Percentiles rank a stretch among this genome's conserved stretches.
Conservation (phyloP, 1,140 invertebrate species). For the Dufourea novaeangliae region DNA sequence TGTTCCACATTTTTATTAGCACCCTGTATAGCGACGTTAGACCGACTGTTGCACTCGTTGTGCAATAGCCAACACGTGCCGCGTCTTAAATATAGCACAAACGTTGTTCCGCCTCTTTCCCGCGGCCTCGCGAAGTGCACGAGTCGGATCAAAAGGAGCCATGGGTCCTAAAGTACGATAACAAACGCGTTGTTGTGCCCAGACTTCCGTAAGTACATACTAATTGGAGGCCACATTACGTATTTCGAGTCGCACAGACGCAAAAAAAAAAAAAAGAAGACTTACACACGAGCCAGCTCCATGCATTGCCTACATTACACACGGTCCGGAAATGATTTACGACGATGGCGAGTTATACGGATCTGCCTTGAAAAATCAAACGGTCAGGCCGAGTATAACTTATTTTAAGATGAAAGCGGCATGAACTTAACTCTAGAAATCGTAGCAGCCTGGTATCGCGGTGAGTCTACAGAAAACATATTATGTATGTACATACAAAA, state of each 20-base stretch:
- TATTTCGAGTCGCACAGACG: neutral
- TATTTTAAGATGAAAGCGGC: too few species aligned
- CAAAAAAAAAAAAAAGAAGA: neutral
- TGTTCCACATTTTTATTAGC: too few species aligned
- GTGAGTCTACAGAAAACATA: too few species aligned
- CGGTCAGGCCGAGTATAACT: too few species aligned
- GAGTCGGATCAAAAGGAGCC: conserved; percentile 26
- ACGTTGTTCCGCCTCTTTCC: conserved; percentile 8
- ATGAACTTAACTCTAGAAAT: too few species aligned
- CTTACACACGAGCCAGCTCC: too few species aligned
- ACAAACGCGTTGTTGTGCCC: conserved; percentile 30
- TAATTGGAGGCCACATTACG: conserved; percentile 25
- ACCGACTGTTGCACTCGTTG: conserved; percentile 50
- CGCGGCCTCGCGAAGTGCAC: neutral
- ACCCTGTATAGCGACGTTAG: neutral
- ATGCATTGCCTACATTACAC: too few species aligned
- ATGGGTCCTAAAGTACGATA: conserved; percentile 29
- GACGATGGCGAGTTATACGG: too few species aligned
- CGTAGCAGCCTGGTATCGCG: too few species aligned
- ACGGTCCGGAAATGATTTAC: too few species aligned
- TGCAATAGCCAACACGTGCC: conserved; percentile 54
- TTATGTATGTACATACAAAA: too few species aligned
- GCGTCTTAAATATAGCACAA: conserved; percentile 51
- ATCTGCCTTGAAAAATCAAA: too few species aligned
- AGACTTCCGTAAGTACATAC: conserved; percentile 17